Base-by-base conservation (phyloP, 2,797 vertebrate species). In the Anisognathus igniventris region DNA sequence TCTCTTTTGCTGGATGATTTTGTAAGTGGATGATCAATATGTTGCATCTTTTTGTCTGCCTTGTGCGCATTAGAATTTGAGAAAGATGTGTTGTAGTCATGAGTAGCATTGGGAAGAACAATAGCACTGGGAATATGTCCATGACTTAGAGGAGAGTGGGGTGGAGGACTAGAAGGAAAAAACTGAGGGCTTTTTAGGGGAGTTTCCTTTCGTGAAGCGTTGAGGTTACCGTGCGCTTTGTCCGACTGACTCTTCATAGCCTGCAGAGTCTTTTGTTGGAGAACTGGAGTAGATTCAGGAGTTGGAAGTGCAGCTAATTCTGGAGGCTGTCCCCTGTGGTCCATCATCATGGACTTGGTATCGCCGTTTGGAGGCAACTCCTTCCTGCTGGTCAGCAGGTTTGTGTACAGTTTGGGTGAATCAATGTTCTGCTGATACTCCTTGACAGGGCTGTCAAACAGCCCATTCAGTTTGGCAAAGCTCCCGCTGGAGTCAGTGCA, bases 361-460 rank as follows among this genome's bases (percentile, higher is more conserved):
- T 99, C 99, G 15, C 98, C 97, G 0, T 86, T 98, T 7, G 99
- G 98, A 2, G 98, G 97, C 67, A 99, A 68, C 73, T 99, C 99
- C 97, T 99, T 99, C 44, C 99, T 98, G 79, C 98, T 98, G 65
- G 98, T 99, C 91, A 99, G 92, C 91, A 99, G 97, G 97, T 99
- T 99, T 74, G 99, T 99, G 94, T 99, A 99, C 33, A 99, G 98
- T 95, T 99, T 99, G 64, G 99, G 99, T 8, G 99, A 98, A 95
- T 99, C 99, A 3, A 99, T 99, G 95, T 98, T 98, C 95, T 98
- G 98, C 80, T 99, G 99, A 92, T 99, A 99, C 51, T 99, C 99
- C 98, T 99, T 99, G 85, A 99, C 98, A 0, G 99, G 99, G 81
- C 99, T 99, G 93, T 99, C 99, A 40, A 99, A 99, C 35, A 99